Evolutionary conservation across 2,113 vertebrate genomes (phyloP), one percentile per base, ranked within the genome.

Genomic region (Perca schrenkii): DNA sequence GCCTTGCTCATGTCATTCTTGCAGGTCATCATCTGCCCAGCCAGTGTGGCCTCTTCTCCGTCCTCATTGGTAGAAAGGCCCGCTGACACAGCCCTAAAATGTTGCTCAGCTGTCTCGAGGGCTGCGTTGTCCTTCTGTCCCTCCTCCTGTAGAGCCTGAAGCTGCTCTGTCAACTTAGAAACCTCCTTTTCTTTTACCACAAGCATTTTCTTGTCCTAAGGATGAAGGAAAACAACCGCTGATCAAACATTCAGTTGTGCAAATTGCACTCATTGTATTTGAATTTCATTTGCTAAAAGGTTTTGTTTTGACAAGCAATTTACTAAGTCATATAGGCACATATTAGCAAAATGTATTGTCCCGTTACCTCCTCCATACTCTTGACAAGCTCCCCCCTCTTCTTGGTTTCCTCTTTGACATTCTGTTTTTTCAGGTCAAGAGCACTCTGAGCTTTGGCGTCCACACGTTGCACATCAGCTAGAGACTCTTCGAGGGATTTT

Each of bases 1-100:
- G 97, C 96, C 91, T 97, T 98, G 93, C 97, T 97, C 50, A 97
- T 97, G 57, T 99, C 97, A 74, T 97, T 97, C 92, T 99, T 99
- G 93, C 98, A 99, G 61, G 94, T 79, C 96, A 99, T 97, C 97
- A 99, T 98, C 79, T 99, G 98, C 1, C 86, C 97, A 15, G 97
- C 96, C 46, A 99, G 90, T 10, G 97, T 98, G 46, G 95, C 96
- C 83, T 96, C 97, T 81, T 96, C 95, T 19, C 97, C 98, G 4
- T 97, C 94, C n/a, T 96, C 97, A 21, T 87, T 98, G 80, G 95
- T 96, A n/a, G 97, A 97, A 25, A 98, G 93, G 11, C 98, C 98
- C 3, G 97, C 96, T 0, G 97, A 99, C 54, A 99, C 95, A 0
- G 97, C 97, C 80, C 96, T 97, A 79, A 99, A 98, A 87, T 96